Percentiles rank a stretch among this genome's conserved stretches.
Evolutionary conservation across 2,888 invertebrate species (phyloP).

Genomic region (Cerceris rybyensis): DNA sequence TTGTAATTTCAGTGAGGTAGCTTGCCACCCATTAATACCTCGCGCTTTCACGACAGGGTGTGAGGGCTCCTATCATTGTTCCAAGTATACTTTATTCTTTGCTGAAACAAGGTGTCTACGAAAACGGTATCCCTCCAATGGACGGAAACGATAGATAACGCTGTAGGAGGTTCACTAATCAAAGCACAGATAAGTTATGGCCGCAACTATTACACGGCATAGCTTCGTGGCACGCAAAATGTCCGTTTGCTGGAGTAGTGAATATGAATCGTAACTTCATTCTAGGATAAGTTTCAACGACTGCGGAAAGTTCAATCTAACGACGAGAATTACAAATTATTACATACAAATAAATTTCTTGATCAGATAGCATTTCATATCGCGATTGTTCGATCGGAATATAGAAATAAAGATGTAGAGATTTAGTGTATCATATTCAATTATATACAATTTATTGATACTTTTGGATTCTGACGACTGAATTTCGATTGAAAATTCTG

Average conservation of each 20-base stretch:
- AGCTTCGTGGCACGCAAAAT: slow-evolving; percentile 51
- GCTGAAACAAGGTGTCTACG: slow-evolving; percentile 30
- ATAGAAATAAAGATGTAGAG: no score
- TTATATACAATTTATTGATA: no score
- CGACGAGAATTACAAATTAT: not conserved
- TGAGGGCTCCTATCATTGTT: slow-evolving; percentile 29
- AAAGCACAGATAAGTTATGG: slow-evolving; percentile 68
- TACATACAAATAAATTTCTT: no score
- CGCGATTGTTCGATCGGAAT: no score
- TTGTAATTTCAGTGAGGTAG: slow-evolving; percentile 33
- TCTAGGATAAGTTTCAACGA: slow-evolving; percentile 5
- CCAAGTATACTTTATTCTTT: slow-evolving; percentile 24
- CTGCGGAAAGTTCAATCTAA: not conserved
- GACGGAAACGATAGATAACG: slow-evolving; percentile 51
- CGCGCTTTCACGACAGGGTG: not conserved
- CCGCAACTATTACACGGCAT: slow-evolving; percentile 43
- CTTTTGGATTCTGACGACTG: no score
- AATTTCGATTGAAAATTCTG: no score
- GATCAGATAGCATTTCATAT: no score
- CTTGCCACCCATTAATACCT: slow-evolving; percentile 14
- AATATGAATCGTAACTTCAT: slow-evolving; percentile 40
- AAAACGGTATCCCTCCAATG: slow-evolving; percentile 28
- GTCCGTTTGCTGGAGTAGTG: slow-evolving; percentile 34
- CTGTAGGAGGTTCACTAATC: slow-evolving; percentile 62
- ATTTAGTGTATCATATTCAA: no score